These are phyloP conservation scores for Menura novaehollandiae DNA, from an alignment of 2,113 vertebrate genomes.

Conservation along the genomic window DNA sequence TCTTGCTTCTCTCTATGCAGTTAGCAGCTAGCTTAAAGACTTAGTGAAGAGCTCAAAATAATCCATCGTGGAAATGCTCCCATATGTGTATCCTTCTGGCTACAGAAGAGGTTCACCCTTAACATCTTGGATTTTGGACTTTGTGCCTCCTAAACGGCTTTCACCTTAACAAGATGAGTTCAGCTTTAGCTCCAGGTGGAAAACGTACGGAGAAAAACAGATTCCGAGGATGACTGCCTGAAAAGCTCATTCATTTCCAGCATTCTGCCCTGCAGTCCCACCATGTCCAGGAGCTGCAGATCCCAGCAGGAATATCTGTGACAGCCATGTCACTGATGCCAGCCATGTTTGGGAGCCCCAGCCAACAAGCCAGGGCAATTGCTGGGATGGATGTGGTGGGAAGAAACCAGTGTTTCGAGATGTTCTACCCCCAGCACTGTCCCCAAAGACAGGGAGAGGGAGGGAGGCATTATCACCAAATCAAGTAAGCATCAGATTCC, in stretches of 20 bases:
- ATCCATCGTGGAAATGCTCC: constrained; percentile 54
- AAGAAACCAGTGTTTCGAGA: neutral
- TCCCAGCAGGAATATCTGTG: neutral
- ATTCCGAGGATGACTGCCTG: neutral
- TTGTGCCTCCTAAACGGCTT: neutral
- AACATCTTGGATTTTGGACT: constrained; percentile 1
- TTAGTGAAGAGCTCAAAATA: constrained; percentile 73
- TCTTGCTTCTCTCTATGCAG: constrained; percentile 77
- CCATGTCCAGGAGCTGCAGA: neutral
- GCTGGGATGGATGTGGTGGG: neutral
- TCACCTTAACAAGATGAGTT: neutral
- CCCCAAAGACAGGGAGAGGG: neutral
- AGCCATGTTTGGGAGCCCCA: neutral
- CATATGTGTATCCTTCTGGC: neutral
- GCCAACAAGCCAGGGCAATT: neutral
- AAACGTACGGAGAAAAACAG: neutral
- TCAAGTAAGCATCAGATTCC: neutral
- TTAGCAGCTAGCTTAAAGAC: constrained; percentile 77
- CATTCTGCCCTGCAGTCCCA: neutral
- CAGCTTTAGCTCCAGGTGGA: neutral
- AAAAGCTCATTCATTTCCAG: neutral
- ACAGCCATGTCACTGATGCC: neutral
- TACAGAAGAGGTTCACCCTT: neutral
- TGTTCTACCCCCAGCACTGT: neutral
- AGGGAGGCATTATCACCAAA: neutral